phyloP scores from a whole-genome alignment of 2,888 invertebrate species.

The Pelosia muscerda region DNA sequence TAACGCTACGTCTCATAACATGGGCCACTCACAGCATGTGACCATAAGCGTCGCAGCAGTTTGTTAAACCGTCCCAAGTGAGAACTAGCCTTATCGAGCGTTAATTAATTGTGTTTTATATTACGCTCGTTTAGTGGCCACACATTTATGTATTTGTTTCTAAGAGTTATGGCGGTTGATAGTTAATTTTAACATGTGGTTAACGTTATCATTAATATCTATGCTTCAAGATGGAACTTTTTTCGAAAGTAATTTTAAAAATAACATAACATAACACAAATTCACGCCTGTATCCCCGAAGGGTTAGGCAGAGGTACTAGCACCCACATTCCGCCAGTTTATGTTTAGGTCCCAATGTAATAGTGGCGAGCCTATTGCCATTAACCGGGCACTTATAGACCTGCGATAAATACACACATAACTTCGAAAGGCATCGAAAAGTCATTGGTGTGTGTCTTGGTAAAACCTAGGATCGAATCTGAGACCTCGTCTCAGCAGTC shows the following conservation, averaged over 20 bases:
- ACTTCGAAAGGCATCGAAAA: too few species aligned
- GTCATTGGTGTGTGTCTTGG: too few species aligned
- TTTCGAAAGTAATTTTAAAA: not conserved
- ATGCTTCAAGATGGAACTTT: not conserved
- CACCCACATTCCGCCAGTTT: too few species aligned
- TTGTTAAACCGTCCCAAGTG: constrained; percentile 63
- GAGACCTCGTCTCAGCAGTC: too few species aligned
- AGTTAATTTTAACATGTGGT: constrained; percentile 20
- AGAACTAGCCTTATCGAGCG: constrained; percentile 61
- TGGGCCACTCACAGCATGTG: constrained; percentile 53
- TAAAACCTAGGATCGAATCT: too few species aligned
- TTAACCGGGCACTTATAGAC: too few species aligned
- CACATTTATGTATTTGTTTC: constrained; percentile 50
- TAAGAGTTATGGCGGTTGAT: constrained; percentile 28
- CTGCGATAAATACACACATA: too few species aligned
- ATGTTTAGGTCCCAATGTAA: too few species aligned
- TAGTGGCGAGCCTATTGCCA: too few species aligned
- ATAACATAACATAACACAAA: too few species aligned
- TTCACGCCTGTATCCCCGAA: too few species aligned
- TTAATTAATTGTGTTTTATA: constrained; percentile 70
- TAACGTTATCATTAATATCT: constrained; percentile 7
- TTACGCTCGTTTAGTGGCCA: constrained; percentile 51
- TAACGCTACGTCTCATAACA: constrained; percentile 18
- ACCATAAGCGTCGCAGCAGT: constrained; percentile 60
- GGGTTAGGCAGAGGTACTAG: too few species aligned